Percentiles rank a stretch among this genome's conserved stretches.
These are phyloP conservation scores for Akabosia matsudoensis DNA, from an alignment of 1,140 invertebrate genomes.

Conservation along the genomic window DNA sequence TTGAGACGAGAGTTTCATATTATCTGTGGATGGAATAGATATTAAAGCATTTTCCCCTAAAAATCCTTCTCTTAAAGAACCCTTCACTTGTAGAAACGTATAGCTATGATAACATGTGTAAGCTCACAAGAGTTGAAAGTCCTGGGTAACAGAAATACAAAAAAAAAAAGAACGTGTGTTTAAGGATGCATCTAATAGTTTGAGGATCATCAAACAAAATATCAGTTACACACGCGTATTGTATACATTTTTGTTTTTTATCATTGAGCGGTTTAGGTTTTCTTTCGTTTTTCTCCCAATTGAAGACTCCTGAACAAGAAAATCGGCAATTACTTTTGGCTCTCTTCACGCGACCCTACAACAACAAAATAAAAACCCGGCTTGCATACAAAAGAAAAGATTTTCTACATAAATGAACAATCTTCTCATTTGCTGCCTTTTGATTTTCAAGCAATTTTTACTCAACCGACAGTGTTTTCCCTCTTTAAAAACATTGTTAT, in stretches of 20 bases:
- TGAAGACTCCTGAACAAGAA: constrained; percentile 13
- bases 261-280: constrained; percentile 5
- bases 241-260: no score
- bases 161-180: no score
- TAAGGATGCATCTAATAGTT: no score
- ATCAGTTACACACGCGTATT: constrained; percentile 2
- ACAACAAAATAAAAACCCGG: background rate
- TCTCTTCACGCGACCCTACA: constrained; percentile 2
- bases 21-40: no score
- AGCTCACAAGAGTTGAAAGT: no score
- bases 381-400: constrained; percentile 17
- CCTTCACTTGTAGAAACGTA: no score
- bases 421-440: constrained; percentile 18
- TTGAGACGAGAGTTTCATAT: no score
- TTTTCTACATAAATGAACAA: constrained; percentile 19
- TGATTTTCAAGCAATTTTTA: constrained; percentile 10
- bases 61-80: no score
- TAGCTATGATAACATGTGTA: no score
- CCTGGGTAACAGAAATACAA: no score
- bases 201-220: background rate
- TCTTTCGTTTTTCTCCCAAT: constrained; percentile 17
- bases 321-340: constrained; percentile 21
- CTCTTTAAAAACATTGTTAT: background rate
- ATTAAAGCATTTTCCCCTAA: no score
- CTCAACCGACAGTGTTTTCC: background rate